Conservation (phyloP, 2,797 vertebrate genomes). For the Sebastes goodei region DNA sequence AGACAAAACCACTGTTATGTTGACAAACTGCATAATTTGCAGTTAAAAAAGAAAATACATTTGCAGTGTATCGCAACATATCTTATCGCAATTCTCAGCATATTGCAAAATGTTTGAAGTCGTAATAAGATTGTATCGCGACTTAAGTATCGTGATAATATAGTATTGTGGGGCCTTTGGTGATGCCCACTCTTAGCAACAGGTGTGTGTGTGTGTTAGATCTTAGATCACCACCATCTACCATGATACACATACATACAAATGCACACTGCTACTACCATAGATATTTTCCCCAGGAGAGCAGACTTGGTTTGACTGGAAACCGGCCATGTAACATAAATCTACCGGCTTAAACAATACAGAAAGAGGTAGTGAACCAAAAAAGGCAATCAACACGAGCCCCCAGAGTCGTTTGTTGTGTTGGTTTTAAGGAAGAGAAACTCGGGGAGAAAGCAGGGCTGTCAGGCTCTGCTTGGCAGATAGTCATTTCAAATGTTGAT, state of each 20-base stretch:
- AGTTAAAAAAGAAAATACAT: no score
- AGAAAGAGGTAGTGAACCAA: not conserved
- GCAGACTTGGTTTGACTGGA: slow-evolving; percentile 12
- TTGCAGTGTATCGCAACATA: no score
- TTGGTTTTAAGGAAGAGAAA: not conserved
- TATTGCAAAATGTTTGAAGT: no score
- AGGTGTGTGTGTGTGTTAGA: not conserved
- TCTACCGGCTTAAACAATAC: not conserved
- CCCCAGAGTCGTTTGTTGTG: not conserved
- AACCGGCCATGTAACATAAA: slow-evolving; percentile 18
- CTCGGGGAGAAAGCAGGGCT: not conserved
- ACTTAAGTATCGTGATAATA: no score
- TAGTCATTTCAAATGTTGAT: slow-evolving; percentile 3
- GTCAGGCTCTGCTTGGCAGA: not conserved
- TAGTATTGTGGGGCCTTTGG: no score
- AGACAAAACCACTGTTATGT: no score
- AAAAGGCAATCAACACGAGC: not conserved
- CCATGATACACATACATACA: not conserved
- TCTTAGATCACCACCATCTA: not conserved
- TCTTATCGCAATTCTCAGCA: no score
- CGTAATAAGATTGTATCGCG: no score
- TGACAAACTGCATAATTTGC: no score
- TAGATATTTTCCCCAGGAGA: not conserved
- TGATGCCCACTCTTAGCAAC: no score
- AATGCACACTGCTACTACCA: not conserved